phyloP scores from a whole-genome alignment of 30 jellyfish, hydroid and myxozoan genomes.

The Mastigias papua region DNA sequence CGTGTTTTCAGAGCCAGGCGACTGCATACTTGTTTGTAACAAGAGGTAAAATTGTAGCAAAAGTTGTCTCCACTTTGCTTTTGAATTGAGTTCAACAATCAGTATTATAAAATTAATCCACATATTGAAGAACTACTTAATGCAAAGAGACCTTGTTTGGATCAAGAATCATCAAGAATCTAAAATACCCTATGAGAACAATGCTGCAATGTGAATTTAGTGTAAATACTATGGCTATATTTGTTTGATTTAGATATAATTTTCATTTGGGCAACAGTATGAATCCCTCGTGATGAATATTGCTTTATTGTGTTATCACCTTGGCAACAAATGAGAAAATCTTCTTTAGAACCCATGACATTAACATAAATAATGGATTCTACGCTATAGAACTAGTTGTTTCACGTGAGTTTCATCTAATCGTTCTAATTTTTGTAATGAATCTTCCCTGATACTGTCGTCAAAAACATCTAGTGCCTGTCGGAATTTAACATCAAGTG shows the following conservation, averaged over 20 bases:
- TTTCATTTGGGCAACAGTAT: neutral
- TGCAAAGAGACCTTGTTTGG: neutral
- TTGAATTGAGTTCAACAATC: neutral
- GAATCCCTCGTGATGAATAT: neutral
- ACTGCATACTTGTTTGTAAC: too few relatives aligned
- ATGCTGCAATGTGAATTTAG: neutral
- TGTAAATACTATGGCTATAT: neutral
- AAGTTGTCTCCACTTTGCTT: too few relatives aligned
- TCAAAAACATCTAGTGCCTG: slow-evolving; percentile 5
- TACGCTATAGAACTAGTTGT: neutral
- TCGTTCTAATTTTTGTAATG: neutral
- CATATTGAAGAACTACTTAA: neutral
- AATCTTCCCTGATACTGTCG: slow-evolving; percentile 16
- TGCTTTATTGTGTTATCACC: neutral
- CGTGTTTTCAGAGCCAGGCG: too few relatives aligned
- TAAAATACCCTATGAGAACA: neutral
- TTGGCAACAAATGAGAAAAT: neutral
- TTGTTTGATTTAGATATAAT: neutral
- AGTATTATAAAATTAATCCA: neutral
- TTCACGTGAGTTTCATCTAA: neutral
- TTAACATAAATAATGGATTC: neutral
- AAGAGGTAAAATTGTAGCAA: too few relatives aligned
- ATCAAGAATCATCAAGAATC: neutral
- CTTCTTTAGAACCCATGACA: neutral
- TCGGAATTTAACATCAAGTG: slow-evolving; percentile 8